Evolutionary conservation across 2,888 invertebrate genomes (phyloP).

Genomic region (Leptopilina myrica): DNA sequence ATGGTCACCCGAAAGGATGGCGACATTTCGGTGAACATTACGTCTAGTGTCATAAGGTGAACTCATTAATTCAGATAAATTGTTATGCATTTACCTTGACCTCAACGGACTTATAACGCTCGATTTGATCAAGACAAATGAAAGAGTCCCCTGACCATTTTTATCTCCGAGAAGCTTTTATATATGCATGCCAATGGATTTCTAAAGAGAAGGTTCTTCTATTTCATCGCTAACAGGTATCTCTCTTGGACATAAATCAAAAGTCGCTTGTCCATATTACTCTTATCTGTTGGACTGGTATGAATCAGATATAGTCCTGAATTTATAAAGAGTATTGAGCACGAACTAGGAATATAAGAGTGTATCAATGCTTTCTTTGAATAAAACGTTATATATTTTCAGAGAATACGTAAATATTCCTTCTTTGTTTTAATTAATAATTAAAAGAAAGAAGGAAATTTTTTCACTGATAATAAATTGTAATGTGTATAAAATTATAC

Average conservation of each 20-base stretch:
- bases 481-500: no score
- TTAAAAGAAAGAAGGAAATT: background rate
- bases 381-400: background rate
- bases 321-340: background rate
- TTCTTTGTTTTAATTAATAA: no score
- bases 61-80: slow-evolving; percentile 71
- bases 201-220: slow-evolving; percentile 33
- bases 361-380: background rate
- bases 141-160: slow-evolving; percentile 46
- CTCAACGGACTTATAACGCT: slow-evolving; percentile 60
- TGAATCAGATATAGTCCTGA: slow-evolving; percentile 12
- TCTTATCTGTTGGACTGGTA: slow-evolving; percentile 15
- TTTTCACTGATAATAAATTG: background rate
- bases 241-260: slow-evolving; percentile 20
- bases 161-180: slow-evolving; percentile 12
- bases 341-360: slow-evolving; percentile 15
- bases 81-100: slow-evolving; percentile 66
- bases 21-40: slow-evolving; percentile 15
- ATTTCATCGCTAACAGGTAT: slow-evolving; percentile 26
- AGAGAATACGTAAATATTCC: background rate
- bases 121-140: slow-evolving; percentile 64
- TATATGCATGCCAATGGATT: slow-evolving; percentile 25
- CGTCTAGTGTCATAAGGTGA: slow-evolving; percentile 53
- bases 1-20: background rate
- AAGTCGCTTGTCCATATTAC: slow-evolving; percentile 25